Percentiles rank a stretch among this genome's conserved stretches.
phyloP scores from a whole-genome alignment of 1,140 invertebrate species.

The Helicoverpa armigera region DNA sequence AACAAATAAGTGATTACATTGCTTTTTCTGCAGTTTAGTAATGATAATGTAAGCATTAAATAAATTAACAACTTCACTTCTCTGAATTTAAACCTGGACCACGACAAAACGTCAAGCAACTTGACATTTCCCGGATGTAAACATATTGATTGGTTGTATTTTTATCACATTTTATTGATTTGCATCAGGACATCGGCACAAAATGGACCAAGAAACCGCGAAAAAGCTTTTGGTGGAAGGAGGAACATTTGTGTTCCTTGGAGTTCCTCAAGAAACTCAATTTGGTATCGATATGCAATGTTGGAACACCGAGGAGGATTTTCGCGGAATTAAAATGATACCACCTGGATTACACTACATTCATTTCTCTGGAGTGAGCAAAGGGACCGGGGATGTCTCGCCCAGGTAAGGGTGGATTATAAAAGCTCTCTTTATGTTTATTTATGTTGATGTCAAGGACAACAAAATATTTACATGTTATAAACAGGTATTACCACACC shows the following conservation, averaged over 20 bases:
- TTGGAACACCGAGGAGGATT: conserved; percentile 97
- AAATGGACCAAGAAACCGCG: conserved; percentile 93
- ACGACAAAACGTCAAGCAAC: conserved; percentile 38
- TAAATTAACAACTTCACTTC: too few species aligned
- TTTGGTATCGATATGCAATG: conserved; percentile 99
- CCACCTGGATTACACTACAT: conserved; percentile 98
- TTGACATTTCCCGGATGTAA: conserved; percentile 54
- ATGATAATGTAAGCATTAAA: not conserved
- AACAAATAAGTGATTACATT: too few species aligned
- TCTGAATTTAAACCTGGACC: too few species aligned
- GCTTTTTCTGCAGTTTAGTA: not conserved
- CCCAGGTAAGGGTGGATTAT: conserved; percentile 62
- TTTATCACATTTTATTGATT: conserved; percentile 55
- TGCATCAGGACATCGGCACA: conserved; percentile 29
- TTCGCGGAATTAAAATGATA: conserved; percentile 99
- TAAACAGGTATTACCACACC: not conserved
- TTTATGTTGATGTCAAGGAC: not conserved
- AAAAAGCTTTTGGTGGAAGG: conserved; percentile 93
- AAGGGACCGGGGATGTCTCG: conserved; percentile 75
- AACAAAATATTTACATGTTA: conserved; percentile 16
- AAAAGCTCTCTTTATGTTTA: not conserved
- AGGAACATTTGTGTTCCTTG: conserved; percentile 93
- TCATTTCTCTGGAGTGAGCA: conserved; percentile 92
- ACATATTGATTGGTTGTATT: conserved; percentile 57
- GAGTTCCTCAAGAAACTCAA: conserved; percentile 95